Conservation (phyloP, 2,888 invertebrate genomes). For the Phlogophora meticulosa region DNA sequence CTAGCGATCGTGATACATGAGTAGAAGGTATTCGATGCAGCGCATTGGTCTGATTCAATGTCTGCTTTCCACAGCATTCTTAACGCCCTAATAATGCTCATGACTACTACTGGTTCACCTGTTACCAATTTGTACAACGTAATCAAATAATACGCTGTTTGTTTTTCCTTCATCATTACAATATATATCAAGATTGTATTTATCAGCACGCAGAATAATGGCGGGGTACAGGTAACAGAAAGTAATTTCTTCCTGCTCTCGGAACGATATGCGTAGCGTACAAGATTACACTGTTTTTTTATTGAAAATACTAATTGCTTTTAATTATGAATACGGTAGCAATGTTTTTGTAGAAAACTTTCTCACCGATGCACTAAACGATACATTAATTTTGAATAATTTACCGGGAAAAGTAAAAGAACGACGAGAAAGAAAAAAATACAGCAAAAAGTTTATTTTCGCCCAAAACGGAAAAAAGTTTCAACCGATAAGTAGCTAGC, state of each 20-base stretch:
- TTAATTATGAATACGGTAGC: slow-evolving; percentile 33
- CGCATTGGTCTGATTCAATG: slow-evolving; percentile 19
- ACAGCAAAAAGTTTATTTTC: no score
- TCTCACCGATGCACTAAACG: slow-evolving; percentile 18
- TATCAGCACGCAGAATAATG: slow-evolving; percentile 16
- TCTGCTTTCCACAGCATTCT: slow-evolving; percentile 7
- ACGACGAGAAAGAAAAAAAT: no score
- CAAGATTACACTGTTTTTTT: slow-evolving; percentile 35
- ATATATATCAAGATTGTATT: slow-evolving; percentile 28
- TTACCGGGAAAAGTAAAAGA: neutral
- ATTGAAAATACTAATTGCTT: slow-evolving; percentile 19
- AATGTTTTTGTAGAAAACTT: slow-evolving; percentile 27
- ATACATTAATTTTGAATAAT: slow-evolving; percentile 11
- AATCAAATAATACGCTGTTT: slow-evolving; percentile 16
- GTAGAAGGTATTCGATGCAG: neutral
- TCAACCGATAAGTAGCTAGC: no score
- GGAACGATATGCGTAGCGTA: slow-evolving; percentile 34
- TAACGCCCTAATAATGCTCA: slow-evolving; percentile 32
- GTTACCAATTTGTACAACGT: neutral
- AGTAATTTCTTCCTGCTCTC: slow-evolving; percentile 18
- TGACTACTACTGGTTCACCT: slow-evolving; percentile 14
- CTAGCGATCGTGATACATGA: slow-evolving; percentile 5
- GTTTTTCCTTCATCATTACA: slow-evolving; percentile 7
- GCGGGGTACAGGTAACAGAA: neutral
- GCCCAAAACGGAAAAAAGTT: no score